Evolutionary conservation across 2,113 vertebrate species (phyloP).

Genomic region (Notiomystis cincta): DNA sequence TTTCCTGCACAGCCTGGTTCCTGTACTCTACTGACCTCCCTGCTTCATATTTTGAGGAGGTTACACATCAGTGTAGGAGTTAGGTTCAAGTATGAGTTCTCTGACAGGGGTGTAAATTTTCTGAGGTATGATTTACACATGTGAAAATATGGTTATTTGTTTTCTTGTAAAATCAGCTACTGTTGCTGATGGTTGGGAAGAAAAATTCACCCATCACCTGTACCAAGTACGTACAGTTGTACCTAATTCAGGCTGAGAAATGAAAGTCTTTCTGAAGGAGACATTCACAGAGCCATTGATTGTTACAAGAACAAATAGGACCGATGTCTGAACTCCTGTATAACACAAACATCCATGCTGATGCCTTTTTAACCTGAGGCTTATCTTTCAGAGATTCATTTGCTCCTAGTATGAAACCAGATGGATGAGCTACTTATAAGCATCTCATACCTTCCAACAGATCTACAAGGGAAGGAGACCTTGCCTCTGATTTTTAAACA

Average conservation of each 20-base stretch:
- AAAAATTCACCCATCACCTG: not conserved
- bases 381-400: not conserved
- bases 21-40: not conserved
- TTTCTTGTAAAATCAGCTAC: not conserved
- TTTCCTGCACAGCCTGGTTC: not conserved
- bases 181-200: not conserved
- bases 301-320: not conserved
- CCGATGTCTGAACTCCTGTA: not conserved
- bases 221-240: not conserved
- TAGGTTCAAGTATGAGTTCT: not conserved
- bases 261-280: not conserved
- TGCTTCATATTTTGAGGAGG: not conserved
- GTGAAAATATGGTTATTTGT: not conserved
- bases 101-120: not conserved
- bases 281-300: not conserved
- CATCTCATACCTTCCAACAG: not conserved
- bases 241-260: not conserved
- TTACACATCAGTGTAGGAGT: not conserved
- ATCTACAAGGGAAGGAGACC: not conserved
- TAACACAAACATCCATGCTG: not conserved
- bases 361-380: slow-evolving; percentile 20
- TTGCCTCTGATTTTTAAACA: not conserved
- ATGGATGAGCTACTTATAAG: not conserved
- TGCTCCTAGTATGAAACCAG: not conserved
- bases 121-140: not conserved